These are phyloP conservation scores for Campaea margaritaria DNA, from an alignment of 2,888 invertebrate species.

Conservation along the genomic window DNA sequence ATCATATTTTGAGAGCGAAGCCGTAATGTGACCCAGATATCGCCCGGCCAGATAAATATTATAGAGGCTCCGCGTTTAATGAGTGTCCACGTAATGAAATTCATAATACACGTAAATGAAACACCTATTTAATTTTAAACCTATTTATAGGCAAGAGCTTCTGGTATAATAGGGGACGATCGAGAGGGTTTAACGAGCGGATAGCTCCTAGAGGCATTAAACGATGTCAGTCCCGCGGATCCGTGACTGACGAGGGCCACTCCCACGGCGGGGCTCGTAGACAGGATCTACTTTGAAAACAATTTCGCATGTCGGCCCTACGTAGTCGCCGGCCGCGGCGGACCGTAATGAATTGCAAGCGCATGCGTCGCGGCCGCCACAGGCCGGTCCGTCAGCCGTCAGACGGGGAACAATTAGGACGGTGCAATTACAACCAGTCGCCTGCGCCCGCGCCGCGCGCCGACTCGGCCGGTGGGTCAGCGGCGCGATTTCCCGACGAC, in stretches of 20 bases:
- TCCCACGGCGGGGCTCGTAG: conserved; percentile 59
- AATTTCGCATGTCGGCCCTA: conserved; percentile 72
- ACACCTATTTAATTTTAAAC: conserved; percentile 35
- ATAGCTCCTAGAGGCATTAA: conserved; percentile 53
- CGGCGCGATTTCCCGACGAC: conserved; percentile 77
- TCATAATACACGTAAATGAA: conserved; percentile 55
- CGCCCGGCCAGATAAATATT: conserved; percentile 54
- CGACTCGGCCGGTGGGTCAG: conserved; percentile 80
- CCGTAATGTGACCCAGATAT: conserved; percentile 66
- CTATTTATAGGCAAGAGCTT: conserved; percentile 47
- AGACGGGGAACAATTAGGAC: conserved; percentile 76
- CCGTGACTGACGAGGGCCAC: conserved; percentile 63
- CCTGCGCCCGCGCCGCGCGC: conserved; percentile 41
- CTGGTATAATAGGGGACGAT: conserved; percentile 44
- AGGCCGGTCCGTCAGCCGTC: conserved; percentile 65
- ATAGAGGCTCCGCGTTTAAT: conserved; percentile 45
- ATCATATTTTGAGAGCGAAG: conserved; percentile 50
- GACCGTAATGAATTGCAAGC: conserved; percentile 75
- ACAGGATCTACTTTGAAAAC: conserved; percentile 77
- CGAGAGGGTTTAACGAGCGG: conserved; percentile 44
- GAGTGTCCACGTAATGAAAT: conserved; percentile 55
- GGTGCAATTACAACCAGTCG: conserved; percentile 77
- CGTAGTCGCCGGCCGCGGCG: conserved; percentile 42
- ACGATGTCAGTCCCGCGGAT: conserved; percentile 67
- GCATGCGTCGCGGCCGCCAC: conserved; percentile 52